phyloP scores from a whole-genome alignment of 2,113 vertebrate species.

The Chloebia gouldiae region DNA sequence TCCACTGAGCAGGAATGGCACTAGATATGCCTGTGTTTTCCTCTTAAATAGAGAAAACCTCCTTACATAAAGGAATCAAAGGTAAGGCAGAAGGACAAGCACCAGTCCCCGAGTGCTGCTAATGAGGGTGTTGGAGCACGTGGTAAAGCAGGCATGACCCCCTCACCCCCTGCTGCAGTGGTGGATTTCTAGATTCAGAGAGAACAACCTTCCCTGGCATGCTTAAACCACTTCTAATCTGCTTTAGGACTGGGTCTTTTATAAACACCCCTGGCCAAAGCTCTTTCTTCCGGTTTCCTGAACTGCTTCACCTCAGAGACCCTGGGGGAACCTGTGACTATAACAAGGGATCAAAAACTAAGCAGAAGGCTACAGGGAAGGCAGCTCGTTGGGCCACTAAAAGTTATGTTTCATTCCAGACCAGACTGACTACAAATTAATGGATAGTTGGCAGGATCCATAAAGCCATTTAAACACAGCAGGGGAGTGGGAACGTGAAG shows the following conservation, averaged over 20 bases:
- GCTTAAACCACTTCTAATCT: constrained; percentile 63
- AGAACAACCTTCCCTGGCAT: constrained; percentile 54
- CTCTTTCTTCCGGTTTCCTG: constrained; percentile 56
- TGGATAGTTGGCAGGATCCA: fast-evolving
- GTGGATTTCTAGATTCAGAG: constrained; percentile 54
- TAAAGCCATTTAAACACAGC: background rate
- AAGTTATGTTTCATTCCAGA: background rate
- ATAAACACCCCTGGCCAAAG: constrained; percentile 52
- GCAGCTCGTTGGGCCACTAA: background rate
- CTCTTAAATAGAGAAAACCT: background rate
- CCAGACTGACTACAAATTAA: background rate
- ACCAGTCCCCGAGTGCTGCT: background rate
- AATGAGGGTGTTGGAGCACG: background rate
- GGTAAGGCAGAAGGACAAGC: constrained; percentile 23
- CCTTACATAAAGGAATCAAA: constrained; percentile 54
- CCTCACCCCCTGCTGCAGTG: background rate
- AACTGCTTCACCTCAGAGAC: constrained; percentile 58
- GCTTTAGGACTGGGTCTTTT: constrained; percentile 53
- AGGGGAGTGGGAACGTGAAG: fast-evolving
- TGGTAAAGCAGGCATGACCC: constrained; percentile 38
- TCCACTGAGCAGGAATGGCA: background rate
- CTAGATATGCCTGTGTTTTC: background rate
- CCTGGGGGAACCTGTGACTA: constrained; percentile 13
- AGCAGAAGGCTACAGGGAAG: background rate
- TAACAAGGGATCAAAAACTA: background rate